These are phyloP conservation scores for Corythoichthys haematopterus DNA, from an alignment of 2,113 vertebrate species.

Conservation along the genomic window DNA sequence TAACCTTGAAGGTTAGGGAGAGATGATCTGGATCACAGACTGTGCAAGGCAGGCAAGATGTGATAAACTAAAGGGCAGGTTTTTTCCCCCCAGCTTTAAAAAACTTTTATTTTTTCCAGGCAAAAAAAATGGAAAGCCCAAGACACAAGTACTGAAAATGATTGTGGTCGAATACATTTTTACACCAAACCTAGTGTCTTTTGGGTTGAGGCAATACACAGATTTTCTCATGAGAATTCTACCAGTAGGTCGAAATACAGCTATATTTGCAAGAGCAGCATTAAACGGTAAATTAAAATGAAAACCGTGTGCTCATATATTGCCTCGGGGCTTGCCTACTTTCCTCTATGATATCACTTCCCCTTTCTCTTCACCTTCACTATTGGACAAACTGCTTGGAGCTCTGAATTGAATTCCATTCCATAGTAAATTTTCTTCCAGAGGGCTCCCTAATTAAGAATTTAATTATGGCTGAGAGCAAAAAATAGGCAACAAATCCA, in stretches of 20 bases:
- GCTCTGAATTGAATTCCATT: slow-evolving; percentile 57
- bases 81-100: slow-evolving; percentile 5
- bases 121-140: neutral
- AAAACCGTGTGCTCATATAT: slow-evolving; percentile 20
- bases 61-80: slow-evolving; percentile 17
- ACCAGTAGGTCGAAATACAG: slow-evolving; percentile 34
- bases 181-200: neutral
- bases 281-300: slow-evolving; percentile 19
- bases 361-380: slow-evolving; percentile 23
- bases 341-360: slow-evolving; percentile 18
- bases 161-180: neutral
- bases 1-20: slow-evolving; percentile 23
- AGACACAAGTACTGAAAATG: neutral
- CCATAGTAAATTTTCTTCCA: slow-evolving; percentile 54
- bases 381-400: slow-evolving; percentile 38
- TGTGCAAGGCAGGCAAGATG: slow-evolving; percentile 4
- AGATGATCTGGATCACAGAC: slow-evolving; percentile 42
- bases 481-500: slow-evolving; percentile 59
- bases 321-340: slow-evolving; percentile 33
- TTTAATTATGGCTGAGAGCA: slow-evolving; percentile 71
- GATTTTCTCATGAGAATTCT: slow-evolving; percentile 16
- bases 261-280: slow-evolving; percentile 30
- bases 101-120: neutral
- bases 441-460: slow-evolving; percentile 67
- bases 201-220: slow-evolving; percentile 14